These are phyloP conservation scores for Phalacrocorax pelagicus DNA, from an alignment of 2,113 vertebrate genomes.

Conservation along the genomic window DNA sequence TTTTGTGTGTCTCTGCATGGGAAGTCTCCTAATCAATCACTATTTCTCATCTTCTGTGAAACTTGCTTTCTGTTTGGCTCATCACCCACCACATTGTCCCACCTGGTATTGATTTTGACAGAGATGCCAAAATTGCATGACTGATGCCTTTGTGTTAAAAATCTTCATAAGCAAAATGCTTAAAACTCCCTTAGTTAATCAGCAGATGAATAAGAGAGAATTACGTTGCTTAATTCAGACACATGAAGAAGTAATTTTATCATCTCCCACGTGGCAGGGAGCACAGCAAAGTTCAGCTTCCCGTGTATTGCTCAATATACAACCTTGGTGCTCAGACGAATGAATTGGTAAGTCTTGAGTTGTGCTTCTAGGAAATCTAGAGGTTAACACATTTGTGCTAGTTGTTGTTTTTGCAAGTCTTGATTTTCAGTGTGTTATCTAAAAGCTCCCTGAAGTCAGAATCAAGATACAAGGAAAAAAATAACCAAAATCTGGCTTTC, in stretches of 20 bases:
- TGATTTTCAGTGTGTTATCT: neutral
- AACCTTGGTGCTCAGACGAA: neutral
- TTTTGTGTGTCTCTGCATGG: neutral
- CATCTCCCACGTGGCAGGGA: accelerated
- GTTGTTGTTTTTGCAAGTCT: neutral
- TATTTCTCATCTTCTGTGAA: neutral
- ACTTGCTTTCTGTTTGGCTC: neutral
- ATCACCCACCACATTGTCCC: neutral
- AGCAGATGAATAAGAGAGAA: neutral
- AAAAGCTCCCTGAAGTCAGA: neutral
- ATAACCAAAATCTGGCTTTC: neutral
- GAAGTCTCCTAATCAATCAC: neutral
- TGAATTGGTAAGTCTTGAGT: neutral
- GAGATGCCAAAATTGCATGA: neutral
- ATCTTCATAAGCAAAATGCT: neutral
- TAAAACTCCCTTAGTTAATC: neutral
- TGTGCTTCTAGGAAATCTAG: neutral
- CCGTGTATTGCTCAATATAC: neutral
- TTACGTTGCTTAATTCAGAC: neutral
- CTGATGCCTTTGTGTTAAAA: neutral
- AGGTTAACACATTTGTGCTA: neutral
- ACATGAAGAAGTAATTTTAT: neutral
- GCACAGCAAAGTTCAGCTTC: neutral
- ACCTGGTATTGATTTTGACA: neutral
- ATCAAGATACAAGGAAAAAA: neutral